phyloP scores from a whole-genome alignment of 2,797 vertebrate species.

The Leptatherina wallacei region DNA sequence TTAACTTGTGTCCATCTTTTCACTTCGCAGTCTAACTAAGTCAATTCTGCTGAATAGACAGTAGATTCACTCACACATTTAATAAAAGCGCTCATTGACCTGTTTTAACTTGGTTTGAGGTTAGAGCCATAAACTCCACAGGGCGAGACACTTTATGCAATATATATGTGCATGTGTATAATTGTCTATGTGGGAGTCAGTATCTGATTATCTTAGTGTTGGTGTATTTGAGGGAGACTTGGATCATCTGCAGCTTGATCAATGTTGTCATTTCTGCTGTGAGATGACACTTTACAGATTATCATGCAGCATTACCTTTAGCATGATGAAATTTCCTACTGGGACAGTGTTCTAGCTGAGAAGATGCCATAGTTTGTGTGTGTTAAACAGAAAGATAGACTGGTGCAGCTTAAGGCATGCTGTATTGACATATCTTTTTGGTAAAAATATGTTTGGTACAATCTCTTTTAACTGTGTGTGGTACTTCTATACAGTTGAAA shows the following conservation, averaged over 20 bases:
- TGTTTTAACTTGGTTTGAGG: conserved; percentile 45
- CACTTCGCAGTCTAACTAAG: conserved; percentile 53
- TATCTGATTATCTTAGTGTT: not conserved
- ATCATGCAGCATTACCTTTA: conserved; percentile 47
- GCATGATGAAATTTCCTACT: conserved; percentile 33
- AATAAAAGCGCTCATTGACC: conserved; percentile 33
- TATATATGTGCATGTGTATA: not conserved
- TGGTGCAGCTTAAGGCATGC: not conserved
- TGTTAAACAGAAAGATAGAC: not conserved
- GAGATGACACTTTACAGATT: conserved; percentile 52
- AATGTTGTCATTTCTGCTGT: conserved; percentile 35
- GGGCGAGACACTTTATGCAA: not conserved
- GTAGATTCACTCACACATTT: conserved; percentile 41
- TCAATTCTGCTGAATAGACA: conserved; percentile 43
- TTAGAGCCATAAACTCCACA: conserved; percentile 22
- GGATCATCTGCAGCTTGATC: conserved; percentile 24
- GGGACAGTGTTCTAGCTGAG: conserved; percentile 46
- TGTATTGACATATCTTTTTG: not conserved
- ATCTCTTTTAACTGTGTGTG: not conserved
- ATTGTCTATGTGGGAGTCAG: not conserved
- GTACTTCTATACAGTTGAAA: not conserved
- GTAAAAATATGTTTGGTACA: not conserved
- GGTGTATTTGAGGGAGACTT: conserved; percentile 6
- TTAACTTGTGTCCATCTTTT: conserved; percentile 58
- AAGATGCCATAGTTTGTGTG: conserved; percentile 29